phyloP scores from a whole-genome alignment of 2,888 invertebrate genomes.

The Dolichopus griseipennis region DNA sequence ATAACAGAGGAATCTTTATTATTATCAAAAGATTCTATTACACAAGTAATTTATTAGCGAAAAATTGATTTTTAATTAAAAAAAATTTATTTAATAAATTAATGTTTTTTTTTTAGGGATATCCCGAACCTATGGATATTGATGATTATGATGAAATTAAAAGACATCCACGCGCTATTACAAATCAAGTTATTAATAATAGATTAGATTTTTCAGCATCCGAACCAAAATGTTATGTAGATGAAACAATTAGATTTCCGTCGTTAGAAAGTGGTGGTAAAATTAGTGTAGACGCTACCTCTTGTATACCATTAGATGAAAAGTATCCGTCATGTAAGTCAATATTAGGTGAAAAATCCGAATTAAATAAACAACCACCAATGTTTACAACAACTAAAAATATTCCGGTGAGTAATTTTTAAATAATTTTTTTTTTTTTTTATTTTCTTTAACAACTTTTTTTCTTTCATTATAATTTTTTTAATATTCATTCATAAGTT shows the following conservation, averaged over 20 bases:
- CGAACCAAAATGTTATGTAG: conserved; percentile 30
- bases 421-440: conserved; percentile 13
- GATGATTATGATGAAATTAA: conserved; percentile 29
- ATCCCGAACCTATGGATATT: conserved; percentile 22
- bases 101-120: conserved; percentile 22
- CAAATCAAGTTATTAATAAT: conserved; percentile 25
- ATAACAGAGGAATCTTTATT: conserved; percentile 27
- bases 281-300: conserved; percentile 27
- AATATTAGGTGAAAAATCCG: conserved; percentile 30
- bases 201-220: conserved; percentile 28
- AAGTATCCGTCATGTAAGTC: conserved; percentile 34
- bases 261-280: conserved; percentile 33
- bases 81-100: conserved; percentile 1
- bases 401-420: conserved; percentile 25
- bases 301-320: conserved; percentile 32
- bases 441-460: conserved; percentile 12
- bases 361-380: conserved; percentile 25
- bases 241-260: conserved; percentile 32
- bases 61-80: background rate
- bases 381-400: conserved; percentile 26
- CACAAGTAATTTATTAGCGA: conserved; percentile 15
- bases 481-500: background rate
- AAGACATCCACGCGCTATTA: conserved; percentile 28
- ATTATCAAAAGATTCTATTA: conserved; percentile 20
- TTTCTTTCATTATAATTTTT: no score